phyloP scores from a whole-genome alignment of 2,888 invertebrate species.

The Dexiosoma caninum region DNA sequence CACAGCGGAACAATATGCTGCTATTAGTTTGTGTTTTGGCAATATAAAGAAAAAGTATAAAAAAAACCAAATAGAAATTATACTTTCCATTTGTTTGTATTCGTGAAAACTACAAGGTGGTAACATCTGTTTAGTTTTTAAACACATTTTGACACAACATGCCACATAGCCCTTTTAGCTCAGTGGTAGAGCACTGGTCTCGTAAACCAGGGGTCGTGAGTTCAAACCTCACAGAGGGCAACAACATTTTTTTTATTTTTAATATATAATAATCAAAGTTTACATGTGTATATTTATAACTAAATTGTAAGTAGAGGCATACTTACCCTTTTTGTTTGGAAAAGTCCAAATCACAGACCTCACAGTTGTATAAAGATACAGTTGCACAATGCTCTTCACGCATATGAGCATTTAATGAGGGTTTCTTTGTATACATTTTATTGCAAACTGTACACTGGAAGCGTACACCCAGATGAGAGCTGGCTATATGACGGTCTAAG shows the following conservation, averaged over 20 bases:
- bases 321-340: conserved; percentile 54
- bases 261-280: no score
- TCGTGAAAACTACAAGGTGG: not conserved
- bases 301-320: no score
- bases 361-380: conserved; percentile 25
- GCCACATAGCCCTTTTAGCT: conserved; percentile 71
- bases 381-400: conserved; percentile 43
- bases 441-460: conserved; percentile 65
- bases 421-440: conserved; percentile 66
- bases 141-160: conserved; percentile 59
- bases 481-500: conserved; percentile 66
- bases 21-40: not conserved
- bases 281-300: not conserved
- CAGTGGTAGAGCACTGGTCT: conserved; percentile 75
- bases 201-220: conserved; percentile 76
- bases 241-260: conserved; percentile 1
- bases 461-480: conserved; percentile 65
- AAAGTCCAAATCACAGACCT: conserved; percentile 45
- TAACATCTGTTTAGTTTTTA: conserved; percentile 13
- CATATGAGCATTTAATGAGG: conserved; percentile 65
- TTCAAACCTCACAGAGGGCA: conserved; percentile 75
- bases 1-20: no score
- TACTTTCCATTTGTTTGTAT: not conserved
- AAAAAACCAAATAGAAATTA: no score
- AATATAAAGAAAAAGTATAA: no score